Evolutionary conservation across 2,888 invertebrate species (phyloP), one percentile per base, ranked within the genome.

Genomic region (Hydrotaea diabolus): DNA sequence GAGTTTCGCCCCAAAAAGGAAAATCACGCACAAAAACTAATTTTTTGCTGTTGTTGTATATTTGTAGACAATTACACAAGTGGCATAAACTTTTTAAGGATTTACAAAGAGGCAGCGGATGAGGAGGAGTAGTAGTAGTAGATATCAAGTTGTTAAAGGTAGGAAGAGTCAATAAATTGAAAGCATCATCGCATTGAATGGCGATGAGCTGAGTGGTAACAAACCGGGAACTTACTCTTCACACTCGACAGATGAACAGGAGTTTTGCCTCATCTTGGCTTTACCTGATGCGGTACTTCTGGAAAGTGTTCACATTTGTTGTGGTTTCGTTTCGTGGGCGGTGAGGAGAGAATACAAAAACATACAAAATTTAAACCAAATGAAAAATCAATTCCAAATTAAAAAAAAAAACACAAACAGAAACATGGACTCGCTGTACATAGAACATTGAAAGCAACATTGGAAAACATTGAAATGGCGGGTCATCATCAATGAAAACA

Each of bases 201-300:
- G 36, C 36, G 64, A 79, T 73, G 62, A 49, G 13, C n/a, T 53
- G 36, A 26, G 21, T 31, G 26, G 21, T 31, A 74, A 66, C 11
- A 55, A 62, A 77, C 76, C 69, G 69, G 21, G 86, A 87, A 91
- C 91, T 91, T 91, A 91, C 91, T 91, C 91, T 91, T 91, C 90
- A 90, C 88, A 88, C 87, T 90, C 91, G 89, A 89, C 88, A 87
- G 91, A 90, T 88, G 90, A 87, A 87, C 90, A 89, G 87, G 90
- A 89, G 87, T 89, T 91, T 88, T 90, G 91, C 89, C 91, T 90
- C 90, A 89, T 89, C 87, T 89, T 90, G 87, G 90, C 88, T 91
- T 91, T 90, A 90, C 89, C 88, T 89, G 89, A 86, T 85, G 91
- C 89, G 89, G 90, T 90, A 88, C 90, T 91, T 91, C 91, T 91